Base-by-base conservation (phyloP, 2,888 invertebrate species). In the Ligdia adustata region DNA sequence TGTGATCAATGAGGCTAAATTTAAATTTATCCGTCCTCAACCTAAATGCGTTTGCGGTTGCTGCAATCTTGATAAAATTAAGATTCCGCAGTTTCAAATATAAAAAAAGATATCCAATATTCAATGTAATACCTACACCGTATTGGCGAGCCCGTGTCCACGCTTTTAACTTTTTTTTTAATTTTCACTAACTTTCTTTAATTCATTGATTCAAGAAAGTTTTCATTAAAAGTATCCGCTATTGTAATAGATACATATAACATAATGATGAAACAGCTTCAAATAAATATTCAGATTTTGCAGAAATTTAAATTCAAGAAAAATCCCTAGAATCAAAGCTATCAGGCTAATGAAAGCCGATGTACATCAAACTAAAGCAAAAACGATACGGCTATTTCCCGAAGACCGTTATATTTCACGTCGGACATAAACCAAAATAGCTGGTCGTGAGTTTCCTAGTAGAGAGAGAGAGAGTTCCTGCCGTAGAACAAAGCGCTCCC, bases 401-500 rank as follows among this genome's bases (percentile, higher is more conserved):
- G 44, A 60, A 53, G 45, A 48, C 50, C 31, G 33, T 52, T 44
- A 38, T 34, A 49, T 52, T 56, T 52, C 46, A 43, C 52, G 44
- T 63, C 69, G 67, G 65, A 69, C 65, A 71, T 66, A 60, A 62
- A 60, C 62, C 57, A 58, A 69, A 72, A 66, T 64, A 62, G 55
- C 64, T 60, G 65, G 59, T 62, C 48, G 31, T 75, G 75, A n/a
- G n/a, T n/a, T n/a, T n/a, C n/a, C n/a, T n/a, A n/a, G n/a, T n/a
- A n/a, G n/a, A n/a, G n/a, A n/a, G n/a, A n/a, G n/a, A n/a, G n/a
- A n/a, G 81, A 20, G 16, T n/a, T 9, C 26, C 7, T n/a, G 22
- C 7, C 7, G 22, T 35, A 41, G 42, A 48, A 48, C 83, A 84
- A 82, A 79, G 79, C 75, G 62, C 60, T 69, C 72, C 66, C 67